Base-by-base conservation (phyloP, 2,113 vertebrate species). In the Zootoca vivipara region DNA sequence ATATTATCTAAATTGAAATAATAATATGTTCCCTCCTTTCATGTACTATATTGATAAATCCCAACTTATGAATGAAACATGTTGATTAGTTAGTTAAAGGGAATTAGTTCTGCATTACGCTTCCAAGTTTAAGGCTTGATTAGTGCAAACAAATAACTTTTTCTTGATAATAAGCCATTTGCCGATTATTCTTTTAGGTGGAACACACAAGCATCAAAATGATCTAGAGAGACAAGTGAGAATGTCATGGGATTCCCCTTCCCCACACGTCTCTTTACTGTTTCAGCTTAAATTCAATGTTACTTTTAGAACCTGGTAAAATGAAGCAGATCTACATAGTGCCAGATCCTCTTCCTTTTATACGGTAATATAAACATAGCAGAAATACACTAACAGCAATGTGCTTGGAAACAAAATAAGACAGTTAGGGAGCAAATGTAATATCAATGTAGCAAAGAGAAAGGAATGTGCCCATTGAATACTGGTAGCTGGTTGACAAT, bases 71-170 rank as follows among this genome's bases (percentile, higher is more conserved):
- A 96, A 96, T 96, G 96, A 96, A 97, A 95, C 95, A 96, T 96
- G 95, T 94, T 96, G 96, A 97, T 97, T 95, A 96, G 94, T 96
- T 96, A 95, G 95, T 96, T 97, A 96, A 96, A 97, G 96, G 96
- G 96, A 96, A 96, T 96, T 96, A 96, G 96, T 94, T 96, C 89
- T 85, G 69, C 93, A 94, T 96, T 95, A 93, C 94, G 94, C 91
- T 93, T 94, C 87, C 73, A 95, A 94, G 95, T 95, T 94, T 94
- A 93, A 96, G 92, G 89, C 93, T 94, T 96, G 96, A 96, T 95
- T 95, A 95, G 92, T 87, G 90, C 92, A 95, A 92, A 94, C 92
- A 96, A 95, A 94, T 94, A 95, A 95, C 89, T 72, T 94, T 93
- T 91, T 20, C 92, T 91, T 90, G 92, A 95, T 95, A 95, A 93